phyloP scores from a whole-genome alignment of 1,140 invertebrate genomes.

The Drosophila persimilis region DNA sequence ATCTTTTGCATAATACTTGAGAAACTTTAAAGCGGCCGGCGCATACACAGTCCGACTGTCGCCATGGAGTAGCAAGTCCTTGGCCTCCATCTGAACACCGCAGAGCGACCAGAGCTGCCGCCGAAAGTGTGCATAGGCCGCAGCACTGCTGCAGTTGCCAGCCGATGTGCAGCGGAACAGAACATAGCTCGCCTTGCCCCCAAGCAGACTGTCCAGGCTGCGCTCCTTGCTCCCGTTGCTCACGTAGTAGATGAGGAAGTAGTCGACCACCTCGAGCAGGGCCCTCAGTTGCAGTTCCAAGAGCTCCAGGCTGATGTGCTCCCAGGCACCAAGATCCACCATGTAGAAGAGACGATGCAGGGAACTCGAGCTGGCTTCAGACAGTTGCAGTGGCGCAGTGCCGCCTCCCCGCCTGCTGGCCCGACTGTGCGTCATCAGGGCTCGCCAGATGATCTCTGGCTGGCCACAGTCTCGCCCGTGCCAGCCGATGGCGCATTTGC shows the following conservation, averaged over 20 bases:
- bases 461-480: conserved; percentile 87
- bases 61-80: conserved; percentile 86
- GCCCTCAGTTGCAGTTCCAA: conserved; percentile 86
- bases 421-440: conserved; percentile 84
- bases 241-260: conserved; percentile 85
- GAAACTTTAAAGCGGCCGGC: conserved; percentile 85
- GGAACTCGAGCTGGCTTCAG: conserved; percentile 79
- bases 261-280: conserved; percentile 86
- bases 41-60: conserved; percentile 86
- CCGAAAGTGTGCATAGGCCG: conserved; percentile 49
- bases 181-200: conserved; percentile 37
- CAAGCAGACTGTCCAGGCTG: conserved; percentile 37
- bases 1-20: conserved; percentile 85
- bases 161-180: conserved; percentile 49
- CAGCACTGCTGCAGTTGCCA: conserved; percentile 45
- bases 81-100: conserved; percentile 82
- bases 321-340: conserved; percentile 84
- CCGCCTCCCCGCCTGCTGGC: conserved; percentile 31
- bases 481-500: conserved; percentile 85
- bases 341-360: conserved; percentile 85
- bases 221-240: conserved; percentile 41
- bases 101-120: conserved; percentile 54
- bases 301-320: conserved; percentile 84
- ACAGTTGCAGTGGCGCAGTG: conserved; percentile 47
- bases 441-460: conserved; percentile 87